Percentiles rank a stretch among this genome's conserved stretches.
Evolutionary conservation across 1,140 invertebrate species (phyloP).

Genomic region (Hycleus cichorii): DNA sequence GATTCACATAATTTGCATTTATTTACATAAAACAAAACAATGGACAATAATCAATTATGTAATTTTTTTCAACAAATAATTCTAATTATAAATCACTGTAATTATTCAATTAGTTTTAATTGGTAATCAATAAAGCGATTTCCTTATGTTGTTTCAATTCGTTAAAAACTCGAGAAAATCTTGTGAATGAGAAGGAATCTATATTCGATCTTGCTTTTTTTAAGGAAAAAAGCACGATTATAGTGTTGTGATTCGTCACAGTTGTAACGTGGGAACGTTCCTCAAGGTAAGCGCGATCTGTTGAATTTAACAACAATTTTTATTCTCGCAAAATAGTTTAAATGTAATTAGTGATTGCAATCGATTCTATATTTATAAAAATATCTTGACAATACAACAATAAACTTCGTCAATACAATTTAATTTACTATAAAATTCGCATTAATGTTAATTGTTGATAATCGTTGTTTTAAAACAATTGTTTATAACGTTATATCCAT

Average conservation of each 20-base stretch:
- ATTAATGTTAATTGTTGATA: conserved; percentile 33
- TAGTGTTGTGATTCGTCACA: not conserved
- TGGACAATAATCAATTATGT: not conserved
- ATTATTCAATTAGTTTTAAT: not conserved
- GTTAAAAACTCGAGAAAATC: no score
- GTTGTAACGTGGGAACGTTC: conserved; percentile 4
- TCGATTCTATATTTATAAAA: conserved; percentile 27
- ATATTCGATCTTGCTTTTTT: no score
- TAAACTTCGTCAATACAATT: no score
- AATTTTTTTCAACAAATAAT: no score
- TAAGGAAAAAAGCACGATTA: no score
- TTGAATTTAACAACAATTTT: conserved; percentile 3
- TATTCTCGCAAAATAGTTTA: not conserved
- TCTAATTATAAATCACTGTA: no score
- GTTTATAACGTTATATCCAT: conserved; percentile 12
- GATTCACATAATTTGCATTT: conserved; percentile 10
- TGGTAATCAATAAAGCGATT: not conserved
- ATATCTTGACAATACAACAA: no score
- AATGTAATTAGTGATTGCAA: conserved; percentile 25
- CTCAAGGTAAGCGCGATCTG: conserved; percentile 1
- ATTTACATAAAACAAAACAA: conserved; percentile 6
- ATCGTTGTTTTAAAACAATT: conserved; percentile 21
- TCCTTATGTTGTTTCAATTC: no score
- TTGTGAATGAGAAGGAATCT: no score
- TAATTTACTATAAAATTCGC: conserved; percentile 24